Evolutionary conservation across 2,888 invertebrate species (phyloP), one percentile per base, ranked within the genome.

Genomic region (Thereva unica): DNA sequence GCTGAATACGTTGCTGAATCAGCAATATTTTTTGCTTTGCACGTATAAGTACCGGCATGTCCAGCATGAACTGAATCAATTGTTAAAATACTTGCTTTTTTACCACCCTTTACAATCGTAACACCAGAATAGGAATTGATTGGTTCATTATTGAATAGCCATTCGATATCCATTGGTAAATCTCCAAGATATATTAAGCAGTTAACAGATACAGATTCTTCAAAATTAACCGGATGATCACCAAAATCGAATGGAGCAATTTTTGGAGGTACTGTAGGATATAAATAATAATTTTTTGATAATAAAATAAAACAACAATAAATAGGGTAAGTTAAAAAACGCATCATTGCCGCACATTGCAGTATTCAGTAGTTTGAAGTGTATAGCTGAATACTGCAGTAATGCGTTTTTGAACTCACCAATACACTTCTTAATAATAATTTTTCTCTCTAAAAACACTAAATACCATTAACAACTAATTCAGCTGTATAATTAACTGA

Each of bases 41-140:
- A 92, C 55, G 89, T 88, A 77, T 91, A 92, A 75, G 86, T 86
- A 59, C 91, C 91, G 72, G 87, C 87, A 79, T 91, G 89, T 64
- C 83, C 83, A 76, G 82, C 85, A 74, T 84, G 83, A 65, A 85
- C 86, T 53, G 85, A 84, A 78, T 86, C 86, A 74, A 87, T 86
- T 71, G 86, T 84, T 75, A 87, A 82, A 74, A 86, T 81, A 73
- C 85, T 86, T 68, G 85, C 85, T 75, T 85, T 84, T 76, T 85
- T 82, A 72, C 87, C 86, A 73, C 86, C 77, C 70, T 77, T 81
- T 1, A 78, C 75, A 50, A 80, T 82, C 49, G 84, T 77, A 47
- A 84, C 76, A 70, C 82, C 81, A 4, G 74, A 78, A 72, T 78
- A 82, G 9, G 76, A 70, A 56, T 76, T 78, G 67, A 76, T 78